Evolutionary conservation across 2,888 invertebrate species (phyloP), one percentile per base, ranked within the genome.

Genomic region (Anoncus sp.): DNA sequence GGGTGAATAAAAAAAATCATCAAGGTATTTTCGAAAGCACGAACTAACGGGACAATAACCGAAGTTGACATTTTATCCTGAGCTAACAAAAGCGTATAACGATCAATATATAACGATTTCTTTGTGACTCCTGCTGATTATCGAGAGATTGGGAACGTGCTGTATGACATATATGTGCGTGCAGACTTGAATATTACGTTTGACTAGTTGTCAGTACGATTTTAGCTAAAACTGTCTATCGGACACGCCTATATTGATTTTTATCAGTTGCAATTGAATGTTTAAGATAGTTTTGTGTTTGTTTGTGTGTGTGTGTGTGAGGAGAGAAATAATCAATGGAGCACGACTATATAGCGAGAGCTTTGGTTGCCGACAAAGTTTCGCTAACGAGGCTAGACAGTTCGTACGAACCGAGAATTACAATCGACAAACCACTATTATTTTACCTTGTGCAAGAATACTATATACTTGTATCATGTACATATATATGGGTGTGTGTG

Each of bases 361-460:
- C 16, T 55, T 47, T 53, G 35, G 57, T n/a, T 49, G 65, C 57
- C 63, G 63, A 73, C 73, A 63, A 69, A 77, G 73, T 73, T 57
- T 77, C 31, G 40, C 67, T 77, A 73, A 73, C 67, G 67, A 77
- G 77, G 24, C 73, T 71, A 35, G 43, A 77, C 57, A 38, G 49
- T 22, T 47, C n/a, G 35, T 62, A 18, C 16, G 47, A 40, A 67
- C 38, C 22, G 40, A 63, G 67, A 67, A 77, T 63, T 57, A 69
- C 49, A 57, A 47, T 40, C 55, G 62, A 67, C 73, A 43, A n/a
- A 63, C 31, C 43, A 38, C 67, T 51, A 77, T 77, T 69, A 73
- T 73, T 77, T 73, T 63, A 63, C 31, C 55, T 73, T 77, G 67
- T 51, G 77, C 55, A 69, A 77, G 57, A 63, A 73, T 31, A 24